Evolutionary conservation across 2,888 invertebrate genomes (phyloP), one percentile per base, ranked within the genome.

Genomic region (Linnaemya tessellans): DNA sequence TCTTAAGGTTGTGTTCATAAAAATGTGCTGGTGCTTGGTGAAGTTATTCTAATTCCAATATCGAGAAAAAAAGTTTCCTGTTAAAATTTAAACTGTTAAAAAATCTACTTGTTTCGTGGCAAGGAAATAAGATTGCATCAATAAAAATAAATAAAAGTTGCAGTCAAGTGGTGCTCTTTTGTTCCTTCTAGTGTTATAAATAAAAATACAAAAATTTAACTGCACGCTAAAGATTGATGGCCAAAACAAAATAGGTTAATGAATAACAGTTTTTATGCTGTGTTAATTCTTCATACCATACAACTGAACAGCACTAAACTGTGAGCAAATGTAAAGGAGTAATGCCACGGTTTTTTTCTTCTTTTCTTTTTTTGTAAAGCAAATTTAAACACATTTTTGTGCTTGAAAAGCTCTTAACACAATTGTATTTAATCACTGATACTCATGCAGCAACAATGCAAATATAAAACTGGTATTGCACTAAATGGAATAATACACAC

Each of bases 211-310:
- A 1, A 49, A 74, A 41, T 60, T 70, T 70, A 71, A 51, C 20
- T 43, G 9, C 49, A 60, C 20, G 13, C 41, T 80, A 25, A 68
- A 68, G 74, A 80, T 80, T 67, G 60, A 80, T 80, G 74, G 60
- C 41, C 35, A 51, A 25, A 74, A 60, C 35, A 30, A 80, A 68
- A 80, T 58, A 49, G 58, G 73, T 73, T 80, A 73, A 80, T 80
- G 80, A 80, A 73, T 65, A 68, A 68, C 25, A 49, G 22, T 68
- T 68, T 56, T 56, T 77, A 18, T 65, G 41, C 35, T 30, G 22
- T 30, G 51, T 54, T 43, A 46, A 35, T 18, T 41, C 25, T 54
- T 11, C 20, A 18, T 54, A 30, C 18, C 13, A 62, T 41, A 41
- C 62, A 70, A 51, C 68, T 49, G 22, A 38, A 41, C 22, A 58